Percentiles rank a stretch among this genome's conserved stretches.
Evolutionary conservation across 2,797 vertebrate genomes (phyloP).

Genomic region (Neomorphus geoffroyi): DNA sequence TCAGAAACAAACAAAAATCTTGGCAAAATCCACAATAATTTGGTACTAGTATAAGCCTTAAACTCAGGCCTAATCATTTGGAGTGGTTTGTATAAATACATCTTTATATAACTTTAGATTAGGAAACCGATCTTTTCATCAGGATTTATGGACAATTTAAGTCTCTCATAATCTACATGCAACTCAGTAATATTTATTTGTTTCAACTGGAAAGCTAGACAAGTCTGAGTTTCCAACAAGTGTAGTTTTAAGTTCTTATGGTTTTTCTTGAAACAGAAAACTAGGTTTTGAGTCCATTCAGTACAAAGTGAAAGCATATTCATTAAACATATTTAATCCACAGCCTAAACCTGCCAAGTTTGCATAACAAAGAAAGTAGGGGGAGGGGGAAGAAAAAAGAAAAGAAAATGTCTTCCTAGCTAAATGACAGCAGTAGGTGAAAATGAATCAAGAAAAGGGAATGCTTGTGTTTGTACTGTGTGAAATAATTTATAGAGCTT

Average conservation of each 20-base stretch:
- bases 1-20: neutral
- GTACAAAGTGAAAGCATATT: neutral
- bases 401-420: neutral
- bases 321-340: neutral
- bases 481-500: constrained; percentile 11
- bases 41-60: neutral
- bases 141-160: neutral
- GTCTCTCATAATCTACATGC: neutral
- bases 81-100: neutral
- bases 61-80: neutral
- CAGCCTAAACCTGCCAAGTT: neutral
- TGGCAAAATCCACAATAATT: neutral
- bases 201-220: neutral
- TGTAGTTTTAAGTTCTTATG: neutral
- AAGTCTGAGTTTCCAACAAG: neutral
- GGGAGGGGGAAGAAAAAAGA: rapidly evolving
- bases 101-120: neutral
- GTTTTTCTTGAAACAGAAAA: neutral
- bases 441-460: constrained; percentile 8
- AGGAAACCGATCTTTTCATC: neutral
- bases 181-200: neutral
- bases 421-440: neutral
- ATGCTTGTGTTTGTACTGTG: neutral
- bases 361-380: neutral
- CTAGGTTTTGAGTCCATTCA: neutral